Evolutionary conservation across 2,888 invertebrate genomes (phyloP).

Genomic region (Drosophila kuntzei): DNA sequence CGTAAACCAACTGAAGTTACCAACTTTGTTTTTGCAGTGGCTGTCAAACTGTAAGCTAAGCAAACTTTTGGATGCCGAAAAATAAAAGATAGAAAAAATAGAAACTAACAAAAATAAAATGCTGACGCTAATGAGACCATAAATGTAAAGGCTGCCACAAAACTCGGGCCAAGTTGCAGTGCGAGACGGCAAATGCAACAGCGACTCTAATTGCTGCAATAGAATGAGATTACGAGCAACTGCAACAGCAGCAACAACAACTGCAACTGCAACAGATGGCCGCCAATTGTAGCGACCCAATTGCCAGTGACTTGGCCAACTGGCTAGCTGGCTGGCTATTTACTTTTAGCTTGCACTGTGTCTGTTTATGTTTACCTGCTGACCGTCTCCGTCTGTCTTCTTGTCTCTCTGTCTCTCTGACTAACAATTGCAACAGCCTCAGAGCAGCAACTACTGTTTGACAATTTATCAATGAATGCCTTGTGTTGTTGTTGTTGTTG

Average conservation of each 20-base stretch:
- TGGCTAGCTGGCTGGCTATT: slow-evolving; percentile 62
- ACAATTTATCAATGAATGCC: slow-evolving; percentile 76
- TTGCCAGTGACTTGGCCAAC: slow-evolving; percentile 64
- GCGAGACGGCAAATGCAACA: slow-evolving; percentile 47
- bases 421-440: slow-evolving; percentile 61
- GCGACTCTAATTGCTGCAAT: slow-evolving; percentile 75
- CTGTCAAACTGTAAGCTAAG: slow-evolving; percentile 44
- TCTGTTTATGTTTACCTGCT: slow-evolving; percentile 67
- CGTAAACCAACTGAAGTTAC: slow-evolving; percentile 14
- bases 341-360: slow-evolving; percentile 71
- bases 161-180: slow-evolving; percentile 34
- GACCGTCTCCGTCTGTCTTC: slow-evolving; percentile 32
- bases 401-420: slow-evolving; percentile 9
- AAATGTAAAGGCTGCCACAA: slow-evolving; percentile 65
- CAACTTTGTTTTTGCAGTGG: slow-evolving; percentile 23
- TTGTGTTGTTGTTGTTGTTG: slow-evolving; percentile 20
- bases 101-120: slow-evolving; percentile 23
- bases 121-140: slow-evolving; percentile 75
- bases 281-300: slow-evolving; percentile 72
- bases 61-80: slow-evolving; percentile 25
- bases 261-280: slow-evolving; percentile 68
- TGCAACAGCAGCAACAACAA: slow-evolving; percentile 36
- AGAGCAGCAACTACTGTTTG: slow-evolving; percentile 68
- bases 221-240: slow-evolving; percentile 68
- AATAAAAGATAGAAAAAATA: slow-evolving; percentile 20